These are phyloP conservation scores for Caenorhabditis sp. DNA, from an alignment of 2,888 invertebrate species.

Conservation along the genomic window DNA sequence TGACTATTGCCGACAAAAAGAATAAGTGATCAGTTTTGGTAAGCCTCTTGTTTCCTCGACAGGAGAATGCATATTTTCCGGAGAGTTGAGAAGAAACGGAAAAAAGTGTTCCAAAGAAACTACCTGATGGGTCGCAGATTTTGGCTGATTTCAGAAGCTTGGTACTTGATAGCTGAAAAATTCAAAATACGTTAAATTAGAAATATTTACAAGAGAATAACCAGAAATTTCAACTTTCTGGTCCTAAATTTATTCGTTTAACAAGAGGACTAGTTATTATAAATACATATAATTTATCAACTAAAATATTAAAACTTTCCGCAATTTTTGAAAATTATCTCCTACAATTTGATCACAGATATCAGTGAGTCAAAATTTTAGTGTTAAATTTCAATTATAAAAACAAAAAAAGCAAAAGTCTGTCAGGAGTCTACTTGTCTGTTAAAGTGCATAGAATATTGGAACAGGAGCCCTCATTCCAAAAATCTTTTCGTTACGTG, in stretches of 20 bases:
- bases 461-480: slow-evolving; percentile 33
- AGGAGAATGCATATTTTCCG: slow-evolving; percentile 43
- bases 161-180: no score
- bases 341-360: no score
- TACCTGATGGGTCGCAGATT: not conserved
- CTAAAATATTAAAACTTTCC: no score
- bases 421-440: not conserved
- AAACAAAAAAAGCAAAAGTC: slow-evolving; percentile 23
- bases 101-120: slow-evolving; percentile 2
- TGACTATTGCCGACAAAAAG: slow-evolving; percentile 63
- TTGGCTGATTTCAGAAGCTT: no score
- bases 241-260: no score
- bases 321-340: no score
- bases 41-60: slow-evolving; percentile 49
- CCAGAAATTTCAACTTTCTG: no score
- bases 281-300: no score
- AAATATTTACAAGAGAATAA: no score
- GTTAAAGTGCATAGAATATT: slow-evolving; percentile 20
- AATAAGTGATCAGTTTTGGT: slow-evolving; percentile 63
- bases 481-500: slow-evolving; percentile 27
- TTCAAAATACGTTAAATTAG: not conserved
- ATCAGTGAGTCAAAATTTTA: no score
- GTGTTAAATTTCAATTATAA: not conserved
- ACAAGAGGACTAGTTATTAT: no score
- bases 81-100: not conserved